Conservation (phyloP, 2,888 invertebrate genomes). For the Lepidocyrtoides sp. region DNA sequence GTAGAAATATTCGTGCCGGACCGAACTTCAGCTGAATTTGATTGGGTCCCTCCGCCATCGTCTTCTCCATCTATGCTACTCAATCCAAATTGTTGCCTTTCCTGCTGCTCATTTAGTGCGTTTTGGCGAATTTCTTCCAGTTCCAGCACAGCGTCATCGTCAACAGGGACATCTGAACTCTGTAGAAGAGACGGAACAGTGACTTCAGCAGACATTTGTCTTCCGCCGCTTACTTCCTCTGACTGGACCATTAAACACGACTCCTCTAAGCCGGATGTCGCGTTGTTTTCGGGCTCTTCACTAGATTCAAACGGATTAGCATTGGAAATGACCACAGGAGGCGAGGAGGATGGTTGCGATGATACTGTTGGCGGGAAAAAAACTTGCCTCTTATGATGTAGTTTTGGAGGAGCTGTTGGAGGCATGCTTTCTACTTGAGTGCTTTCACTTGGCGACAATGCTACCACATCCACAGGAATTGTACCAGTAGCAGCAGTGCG, state of each 20-base stretch:
- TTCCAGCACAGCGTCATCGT: slow-evolving; percentile 16
- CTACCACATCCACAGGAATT: neutral
- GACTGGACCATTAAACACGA: too few relatives aligned
- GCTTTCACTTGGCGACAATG: neutral
- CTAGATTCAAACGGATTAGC: slow-evolving; percentile 4
- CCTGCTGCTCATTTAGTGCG: slow-evolving; percentile 82
- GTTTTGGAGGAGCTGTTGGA: neutral
- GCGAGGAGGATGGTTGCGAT: neutral
- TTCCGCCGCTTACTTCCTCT: too few relatives aligned
- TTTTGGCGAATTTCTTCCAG: slow-evolving; percentile 84
- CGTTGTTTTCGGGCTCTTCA: too few relatives aligned
- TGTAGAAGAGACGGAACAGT: neutral
- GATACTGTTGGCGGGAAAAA: neutral
- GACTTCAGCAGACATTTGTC: neutral
- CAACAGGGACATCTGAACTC: neutral
- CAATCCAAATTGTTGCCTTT: slow-evolving; percentile 72
- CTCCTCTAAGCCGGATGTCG: too few relatives aligned
- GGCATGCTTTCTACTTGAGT: neutral
- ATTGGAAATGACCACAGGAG: neutral
- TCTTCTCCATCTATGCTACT: too few relatives aligned
- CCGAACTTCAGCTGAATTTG: too few relatives aligned
- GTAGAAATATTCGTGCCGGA: too few relatives aligned
- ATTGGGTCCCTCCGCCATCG: neutral
- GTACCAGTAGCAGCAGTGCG: neutral
- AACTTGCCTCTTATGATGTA: neutral